phyloP scores from a whole-genome alignment of 1,140 invertebrate genomes.

The Drosophila ambigua region DNA sequence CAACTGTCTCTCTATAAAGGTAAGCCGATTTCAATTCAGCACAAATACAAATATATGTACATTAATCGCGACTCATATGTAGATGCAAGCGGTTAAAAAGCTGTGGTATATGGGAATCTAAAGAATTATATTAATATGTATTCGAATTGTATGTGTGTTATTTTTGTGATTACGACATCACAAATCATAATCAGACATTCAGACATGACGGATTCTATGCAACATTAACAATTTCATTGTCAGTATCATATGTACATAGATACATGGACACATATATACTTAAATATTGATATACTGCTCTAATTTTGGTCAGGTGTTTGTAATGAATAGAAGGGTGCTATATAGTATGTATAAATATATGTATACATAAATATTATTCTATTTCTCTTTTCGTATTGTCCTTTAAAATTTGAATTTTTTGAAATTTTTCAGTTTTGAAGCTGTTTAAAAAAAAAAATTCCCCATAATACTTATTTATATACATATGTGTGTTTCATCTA shows the following conservation, averaged over 20 bases:
- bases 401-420: too few species aligned
- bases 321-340: too few species aligned
- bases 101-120: too few species aligned
- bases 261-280: conserved; percentile 29
- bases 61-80: conserved; percentile 45
- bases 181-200: conserved; percentile 54
- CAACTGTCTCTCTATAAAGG: conserved; percentile 83
- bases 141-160: conserved; percentile 20
- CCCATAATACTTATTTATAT: too few species aligned
- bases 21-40: conserved; percentile 77
- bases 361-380: neutral
- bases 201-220: conserved; percentile 31
- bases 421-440: too few species aligned
- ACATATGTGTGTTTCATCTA: too few species aligned
- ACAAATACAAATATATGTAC: conserved; percentile 52
- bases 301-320: too few species aligned
- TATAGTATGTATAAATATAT: neutral
- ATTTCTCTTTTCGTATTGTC: too few species aligned
- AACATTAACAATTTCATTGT: conserved; percentile 37
- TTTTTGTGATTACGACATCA: conserved; percentile 70
- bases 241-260: conserved; percentile 10
- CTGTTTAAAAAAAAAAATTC: too few species aligned
- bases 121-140: neutral
- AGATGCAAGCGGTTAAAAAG: conserved; percentile 1
- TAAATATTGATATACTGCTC: neutral